Evolutionary conservation across 2,888 invertebrate species (phyloP).

Genomic region (Cylloceria caligata): DNA sequence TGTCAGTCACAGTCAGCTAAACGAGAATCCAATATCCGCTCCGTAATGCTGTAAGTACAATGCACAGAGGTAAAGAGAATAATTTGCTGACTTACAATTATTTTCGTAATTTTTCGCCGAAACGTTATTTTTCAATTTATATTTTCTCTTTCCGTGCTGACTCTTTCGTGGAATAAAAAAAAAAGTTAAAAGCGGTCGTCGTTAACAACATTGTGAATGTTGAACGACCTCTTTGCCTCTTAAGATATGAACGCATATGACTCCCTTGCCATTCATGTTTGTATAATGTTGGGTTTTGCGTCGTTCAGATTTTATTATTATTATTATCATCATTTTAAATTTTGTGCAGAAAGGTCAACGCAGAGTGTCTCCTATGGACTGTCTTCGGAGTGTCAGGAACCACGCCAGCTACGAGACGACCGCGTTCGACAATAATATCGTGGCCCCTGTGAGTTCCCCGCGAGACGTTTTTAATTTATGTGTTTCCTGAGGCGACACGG

Average conservation of each 20-base stretch:
- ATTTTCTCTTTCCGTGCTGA: constrained; percentile 57
- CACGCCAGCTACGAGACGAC: constrained; percentile 14
- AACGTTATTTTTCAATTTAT: constrained; percentile 46
- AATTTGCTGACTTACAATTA: constrained; percentile 37
- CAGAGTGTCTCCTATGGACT: constrained; percentile 39
- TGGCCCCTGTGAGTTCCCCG: constrained; percentile 41
- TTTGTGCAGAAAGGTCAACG: constrained; percentile 38
- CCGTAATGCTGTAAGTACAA: not conserved
- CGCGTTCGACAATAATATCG: constrained; percentile 62
- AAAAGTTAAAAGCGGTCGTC: constrained; percentile 23
- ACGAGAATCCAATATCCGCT: constrained; percentile 42
- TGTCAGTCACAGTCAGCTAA: constrained; percentile 17
- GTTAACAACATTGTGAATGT: constrained; percentile 51
- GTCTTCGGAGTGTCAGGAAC: constrained; percentile 65
- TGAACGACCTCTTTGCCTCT: constrained; percentile 37
- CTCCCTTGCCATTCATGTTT: constrained; percentile 35
- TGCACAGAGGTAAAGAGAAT: not conserved
- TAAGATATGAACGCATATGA: constrained; percentile 27
- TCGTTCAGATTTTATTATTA: not conserved
- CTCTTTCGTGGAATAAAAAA: constrained; percentile 65
- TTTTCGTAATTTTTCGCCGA: constrained; percentile 41
- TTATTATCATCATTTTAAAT: constrained; percentile 6
- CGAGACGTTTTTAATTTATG: constrained; percentile 77
- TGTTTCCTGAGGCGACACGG: constrained; percentile 82
- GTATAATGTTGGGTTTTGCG: constrained; percentile 26